These are phyloP conservation scores for Vulpes vulpes DNA, from an alignment of 2,113 vertebrate species.

Conservation along the genomic window DNA sequence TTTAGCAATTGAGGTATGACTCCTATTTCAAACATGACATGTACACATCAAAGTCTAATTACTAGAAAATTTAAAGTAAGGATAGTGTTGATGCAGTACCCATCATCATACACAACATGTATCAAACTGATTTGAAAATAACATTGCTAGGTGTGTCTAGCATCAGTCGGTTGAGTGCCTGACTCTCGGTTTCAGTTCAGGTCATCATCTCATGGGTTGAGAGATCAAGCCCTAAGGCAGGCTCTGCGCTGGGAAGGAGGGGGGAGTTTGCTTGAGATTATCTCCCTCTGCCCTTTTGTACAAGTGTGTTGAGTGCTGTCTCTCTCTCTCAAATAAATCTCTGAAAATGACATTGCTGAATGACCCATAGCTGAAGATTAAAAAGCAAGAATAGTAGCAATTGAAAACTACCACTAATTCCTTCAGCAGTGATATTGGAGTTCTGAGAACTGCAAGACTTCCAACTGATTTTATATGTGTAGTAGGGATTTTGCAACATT, in stretches of 20 bases:
- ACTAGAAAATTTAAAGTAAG: not conserved
- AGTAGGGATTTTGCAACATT: constrained; percentile 30
- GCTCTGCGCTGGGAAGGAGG: not conserved
- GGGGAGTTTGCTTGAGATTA: not conserved
- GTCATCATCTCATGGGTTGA: not conserved
- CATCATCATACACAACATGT: not conserved
- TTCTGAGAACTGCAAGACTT: constrained; percentile 49
- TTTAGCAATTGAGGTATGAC: not conserved
- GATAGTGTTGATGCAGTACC: not conserved
- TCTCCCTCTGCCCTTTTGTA: not conserved
- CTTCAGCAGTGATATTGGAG: not conserved
- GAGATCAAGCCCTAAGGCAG: not conserved
- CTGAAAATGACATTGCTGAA: not conserved
- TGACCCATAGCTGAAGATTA: constrained; percentile 29
- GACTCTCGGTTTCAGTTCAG: not conserved
- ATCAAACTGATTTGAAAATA: constrained; percentile 38
- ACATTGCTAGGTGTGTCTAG: not conserved
- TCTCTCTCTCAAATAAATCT: not conserved
- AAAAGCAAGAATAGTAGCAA: constrained; percentile 40
- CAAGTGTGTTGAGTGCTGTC: not conserved
- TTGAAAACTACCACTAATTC: constrained; percentile 42
- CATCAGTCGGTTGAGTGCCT: not conserved
- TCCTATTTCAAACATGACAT: constrained; percentile 10
- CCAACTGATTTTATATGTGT: not conserved
- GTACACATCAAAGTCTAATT: constrained; percentile 29